These are phyloP conservation scores for Lates calcarifer DNA, from an alignment of 2,113 vertebrate species.

Conservation along the genomic window DNA sequence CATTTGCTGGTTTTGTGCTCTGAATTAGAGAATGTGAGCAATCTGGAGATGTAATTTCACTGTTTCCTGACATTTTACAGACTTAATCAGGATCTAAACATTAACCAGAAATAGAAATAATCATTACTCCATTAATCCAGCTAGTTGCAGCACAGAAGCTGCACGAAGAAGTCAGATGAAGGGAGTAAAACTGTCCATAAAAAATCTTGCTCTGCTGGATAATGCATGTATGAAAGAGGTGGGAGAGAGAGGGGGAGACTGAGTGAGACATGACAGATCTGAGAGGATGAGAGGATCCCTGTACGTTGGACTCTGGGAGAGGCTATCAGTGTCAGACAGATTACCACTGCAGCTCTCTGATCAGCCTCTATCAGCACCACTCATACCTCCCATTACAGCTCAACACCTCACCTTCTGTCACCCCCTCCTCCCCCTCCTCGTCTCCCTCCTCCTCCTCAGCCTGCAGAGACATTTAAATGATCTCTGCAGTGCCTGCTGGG, in stretches of 20 bases:
- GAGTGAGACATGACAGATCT: slow-evolving; percentile 23
- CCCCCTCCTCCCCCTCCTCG: neutral
- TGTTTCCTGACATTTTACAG: neutral
- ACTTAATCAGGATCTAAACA: neutral
- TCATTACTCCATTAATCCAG: neutral
- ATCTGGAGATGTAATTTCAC: neutral
- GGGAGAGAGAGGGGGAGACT: neutral
- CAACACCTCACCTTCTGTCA: slow-evolving; percentile 22
- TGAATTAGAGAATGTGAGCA: neutral
- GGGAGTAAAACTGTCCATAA: neutral
- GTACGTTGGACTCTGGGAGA: slow-evolving; percentile 25
- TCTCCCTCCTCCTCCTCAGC: neutral
- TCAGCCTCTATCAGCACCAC: slow-evolving; percentile 46
- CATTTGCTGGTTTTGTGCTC: neutral
- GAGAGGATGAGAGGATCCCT: slow-evolving; percentile 39
- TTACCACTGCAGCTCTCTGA: slow-evolving; percentile 55
- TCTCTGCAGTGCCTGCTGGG: slow-evolving; percentile 22
- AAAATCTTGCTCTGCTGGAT: neutral
- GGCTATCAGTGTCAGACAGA: slow-evolving; percentile 53
- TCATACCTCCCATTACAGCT: slow-evolving; percentile 36
- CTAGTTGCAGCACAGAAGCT: neutral
- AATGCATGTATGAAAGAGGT: neutral
- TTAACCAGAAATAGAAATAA: neutral
- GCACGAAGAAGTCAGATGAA: neutral
- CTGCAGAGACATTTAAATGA: slow-evolving; percentile 8